These are phyloP conservation scores for Gymnobelideus leadbeateri DNA, from an alignment of 2,113 vertebrate species.

Conservation along the genomic window DNA sequence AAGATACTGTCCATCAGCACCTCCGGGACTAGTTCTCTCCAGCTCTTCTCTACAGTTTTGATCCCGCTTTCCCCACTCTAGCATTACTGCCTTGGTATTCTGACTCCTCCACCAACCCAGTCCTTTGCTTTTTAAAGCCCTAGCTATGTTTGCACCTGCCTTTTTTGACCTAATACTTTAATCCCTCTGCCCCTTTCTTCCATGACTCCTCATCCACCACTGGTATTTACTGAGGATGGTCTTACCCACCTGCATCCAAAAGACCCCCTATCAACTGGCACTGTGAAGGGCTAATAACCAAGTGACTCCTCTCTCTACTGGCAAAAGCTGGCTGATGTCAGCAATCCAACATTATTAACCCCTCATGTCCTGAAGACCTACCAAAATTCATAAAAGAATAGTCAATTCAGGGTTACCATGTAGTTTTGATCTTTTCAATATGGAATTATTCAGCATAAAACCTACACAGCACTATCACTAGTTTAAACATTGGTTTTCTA, in stretches of 20 bases:
- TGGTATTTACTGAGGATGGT: not conserved
- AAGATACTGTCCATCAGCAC: not conserved
- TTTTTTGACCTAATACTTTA: too few relatives aligned
- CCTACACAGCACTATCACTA: not conserved
- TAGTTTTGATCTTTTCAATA: constrained; percentile 20
- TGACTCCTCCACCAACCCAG: not conserved
- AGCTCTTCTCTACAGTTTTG: not conserved
- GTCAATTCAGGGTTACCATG: constrained; percentile 1
- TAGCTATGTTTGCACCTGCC: too few relatives aligned
- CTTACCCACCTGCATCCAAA: not conserved
- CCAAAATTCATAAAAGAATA: not conserved
- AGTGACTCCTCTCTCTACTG: not conserved
- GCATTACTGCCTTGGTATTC: not conserved
- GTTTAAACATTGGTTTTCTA: constrained; percentile 1
- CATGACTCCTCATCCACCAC: not conserved
- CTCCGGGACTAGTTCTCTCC: not conserved
- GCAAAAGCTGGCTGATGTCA: not conserved
- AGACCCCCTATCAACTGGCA: not conserved
- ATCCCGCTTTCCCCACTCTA: not conserved
- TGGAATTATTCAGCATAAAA: constrained; percentile 28
- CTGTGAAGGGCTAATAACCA: not conserved
- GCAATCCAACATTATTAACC: not conserved
- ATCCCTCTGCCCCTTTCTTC: not conserved
- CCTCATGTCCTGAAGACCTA: not conserved
- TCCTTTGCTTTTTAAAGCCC: not conserved